Base-by-base conservation (phyloP, 2,888 invertebrate genomes). In the Stenolophus ochropezus region DNA sequence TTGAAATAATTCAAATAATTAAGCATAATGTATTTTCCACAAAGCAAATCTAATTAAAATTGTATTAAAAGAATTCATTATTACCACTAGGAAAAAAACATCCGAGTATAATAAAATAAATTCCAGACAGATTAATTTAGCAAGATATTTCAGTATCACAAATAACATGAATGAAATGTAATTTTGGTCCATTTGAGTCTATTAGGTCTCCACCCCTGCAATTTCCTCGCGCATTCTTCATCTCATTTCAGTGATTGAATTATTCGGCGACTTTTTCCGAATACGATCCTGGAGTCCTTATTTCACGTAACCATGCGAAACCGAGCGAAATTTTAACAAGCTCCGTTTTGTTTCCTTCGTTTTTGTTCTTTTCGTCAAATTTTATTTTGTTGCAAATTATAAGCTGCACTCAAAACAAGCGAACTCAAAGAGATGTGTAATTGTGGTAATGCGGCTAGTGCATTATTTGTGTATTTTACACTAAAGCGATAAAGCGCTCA, bases 281-380 rank as follows among this genome's bases (percentile, higher is more conserved):
- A 69, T 16, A 69, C 65, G 16, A 1, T 16, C 42, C 65, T 69
- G 65, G n/a, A 8, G 18, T 69, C 65, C 33, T 69, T 69, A 69
- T 69, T 33, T 42, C 18, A 18, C 33, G 42, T 69, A 33, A 20
- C 65, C 65, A 42, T 69, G 65, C 65, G 33, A n/a, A 58, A 33
- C 18, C 21, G 42, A 69, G 33, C 42, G 2, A 69, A 69, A 69
- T 69, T 69, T 69, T 69, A 69, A 69, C 65, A 69, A 69, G 65
- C 65, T 69, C 5, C 25, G 16, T 69, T 69, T 33, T 69, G 27
- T 33, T 33, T 69, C 27, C 8, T 69, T 33, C 27, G n/a, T 69
- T 27, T 69, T 69, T 69, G 25, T 23, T 61, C 25, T 23, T 61
- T 56, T 56, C 11, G n/a, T 21, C 6, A 20, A 56, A 21, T 21